These are phyloP conservation scores for Pseudochirops corinnae DNA, from an alignment of 2,797 vertebrate genomes.

Conservation along the genomic window DNA sequence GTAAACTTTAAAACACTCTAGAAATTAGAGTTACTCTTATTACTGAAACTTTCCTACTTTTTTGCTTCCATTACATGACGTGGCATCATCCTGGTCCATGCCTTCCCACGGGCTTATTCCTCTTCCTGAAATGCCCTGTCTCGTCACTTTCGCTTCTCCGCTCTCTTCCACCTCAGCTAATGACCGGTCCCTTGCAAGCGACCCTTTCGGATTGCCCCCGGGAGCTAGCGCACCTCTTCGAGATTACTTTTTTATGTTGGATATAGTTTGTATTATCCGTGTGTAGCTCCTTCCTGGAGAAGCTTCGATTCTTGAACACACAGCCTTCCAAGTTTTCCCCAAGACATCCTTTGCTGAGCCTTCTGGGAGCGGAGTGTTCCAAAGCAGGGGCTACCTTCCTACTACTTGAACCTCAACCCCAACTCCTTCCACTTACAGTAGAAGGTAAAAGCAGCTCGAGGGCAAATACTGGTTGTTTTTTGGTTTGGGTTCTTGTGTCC, in stretches of 20 bases:
- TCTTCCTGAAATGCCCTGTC: not conserved
- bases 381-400: not conserved
- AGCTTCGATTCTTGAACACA: not conserved
- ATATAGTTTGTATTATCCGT: not conserved
- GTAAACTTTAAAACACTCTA: not conserved
- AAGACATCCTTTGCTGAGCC: not conserved
- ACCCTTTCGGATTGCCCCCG: not conserved
- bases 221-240: not conserved
- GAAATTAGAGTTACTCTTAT: not conserved
- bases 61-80: not conserved
- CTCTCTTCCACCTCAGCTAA: not conserved
- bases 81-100: not conserved
- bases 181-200: not conserved
- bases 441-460: not conserved
- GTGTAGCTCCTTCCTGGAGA: not conserved
- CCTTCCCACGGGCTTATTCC: not conserved
- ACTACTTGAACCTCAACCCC: not conserved
- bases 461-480: not conserved
- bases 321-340: not conserved
- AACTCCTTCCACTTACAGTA: not conserved
- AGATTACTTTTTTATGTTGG: not conserved
- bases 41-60: not conserved
- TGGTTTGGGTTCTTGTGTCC: not conserved
- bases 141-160: not conserved
- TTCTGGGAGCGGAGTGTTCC: not conserved